These are phyloP conservation scores for Smittia sp. DNA, from an alignment of 2,888 invertebrate genomes.

Conservation along the genomic window DNA sequence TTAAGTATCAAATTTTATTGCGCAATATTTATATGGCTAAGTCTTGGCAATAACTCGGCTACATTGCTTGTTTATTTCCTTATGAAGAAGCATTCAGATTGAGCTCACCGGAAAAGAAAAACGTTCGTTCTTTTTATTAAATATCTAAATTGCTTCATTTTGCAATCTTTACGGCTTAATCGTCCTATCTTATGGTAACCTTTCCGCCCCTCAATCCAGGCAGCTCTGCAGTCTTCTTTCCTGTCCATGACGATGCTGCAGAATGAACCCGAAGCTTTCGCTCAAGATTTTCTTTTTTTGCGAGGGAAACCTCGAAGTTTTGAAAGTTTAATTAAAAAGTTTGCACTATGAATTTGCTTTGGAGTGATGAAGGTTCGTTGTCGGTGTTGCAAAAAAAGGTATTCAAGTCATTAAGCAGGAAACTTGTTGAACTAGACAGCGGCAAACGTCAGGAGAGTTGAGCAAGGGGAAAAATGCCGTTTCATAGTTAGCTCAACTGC, in stretches of 20 bases:
- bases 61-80: neutral
- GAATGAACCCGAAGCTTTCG: too few relatives aligned
- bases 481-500: neutral
- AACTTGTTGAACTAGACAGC: constrained; percentile 18
- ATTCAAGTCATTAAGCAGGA: constrained; percentile 6
- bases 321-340: constrained; percentile 28
- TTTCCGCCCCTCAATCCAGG: neutral
- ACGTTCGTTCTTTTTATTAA: neutral
- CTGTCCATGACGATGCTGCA: neutral
- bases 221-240: neutral
- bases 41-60: neutral
- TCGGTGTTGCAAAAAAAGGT: constrained; percentile 5
- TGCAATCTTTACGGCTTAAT: neutral
- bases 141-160: constrained; percentile 7
- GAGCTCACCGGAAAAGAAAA: neutral
- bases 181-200: neutral
- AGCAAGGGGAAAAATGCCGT: neutral
- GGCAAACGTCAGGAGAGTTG: neutral
- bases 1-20: neutral
- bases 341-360: constrained; percentile 3
- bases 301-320: neutral
- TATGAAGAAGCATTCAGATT: neutral
- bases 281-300: too few relatives aligned
- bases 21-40: neutral
- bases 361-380: neutral